Base-by-base conservation (phyloP, 2,113 vertebrate genomes). In the Amazona guildingii region DNA sequence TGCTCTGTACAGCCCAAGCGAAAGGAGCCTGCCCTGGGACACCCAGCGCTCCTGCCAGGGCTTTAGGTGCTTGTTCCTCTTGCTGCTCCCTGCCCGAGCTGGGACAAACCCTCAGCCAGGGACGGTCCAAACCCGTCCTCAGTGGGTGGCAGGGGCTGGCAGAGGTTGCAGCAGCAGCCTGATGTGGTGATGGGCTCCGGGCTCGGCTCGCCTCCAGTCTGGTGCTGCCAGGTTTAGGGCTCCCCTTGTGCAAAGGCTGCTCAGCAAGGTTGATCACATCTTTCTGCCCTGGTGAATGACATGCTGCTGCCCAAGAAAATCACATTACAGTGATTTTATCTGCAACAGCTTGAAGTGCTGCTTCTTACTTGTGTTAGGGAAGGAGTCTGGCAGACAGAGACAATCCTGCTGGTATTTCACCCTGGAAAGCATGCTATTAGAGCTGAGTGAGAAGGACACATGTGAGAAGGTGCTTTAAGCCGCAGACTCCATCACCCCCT, bases 181-280 rank as follows among this genome's bases (percentile, higher is more conserved):
- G 6, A 20, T 5, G 52, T 0, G 3, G 33, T 3, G 5, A 6
- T 7, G 29, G 31, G n/a, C 25, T 82, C 0, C 0, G 67, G 28
- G 61, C 54, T 74, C 51, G 67, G n/a, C 28, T 75, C 8, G 2
- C 15, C 54, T 29, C 31, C 31, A 3, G 54, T 9, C 57, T 18
- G 37, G 19, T 31, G 7, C 52, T 72, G 75, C 72, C 44, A 1
- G 41, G 6, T 16, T 39, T 49, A 72, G 9, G 15, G 21, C n/a
- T 73, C 11, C 25, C 10, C 5, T 44, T 48, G 18, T 3, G 8
- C 80, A 24, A 16, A 20, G 49, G 17, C 2, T 48, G 33, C 72
- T 49, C 43, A 17, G 81, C 52, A 31, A 54, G 64, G 67, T 6
- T 64, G 75, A 59, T 83, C 63, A 49, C n/a, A 61, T 33, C 85